phyloP scores from a whole-genome alignment of 2,113 vertebrate genomes.

The Neotoma lepida region DNA sequence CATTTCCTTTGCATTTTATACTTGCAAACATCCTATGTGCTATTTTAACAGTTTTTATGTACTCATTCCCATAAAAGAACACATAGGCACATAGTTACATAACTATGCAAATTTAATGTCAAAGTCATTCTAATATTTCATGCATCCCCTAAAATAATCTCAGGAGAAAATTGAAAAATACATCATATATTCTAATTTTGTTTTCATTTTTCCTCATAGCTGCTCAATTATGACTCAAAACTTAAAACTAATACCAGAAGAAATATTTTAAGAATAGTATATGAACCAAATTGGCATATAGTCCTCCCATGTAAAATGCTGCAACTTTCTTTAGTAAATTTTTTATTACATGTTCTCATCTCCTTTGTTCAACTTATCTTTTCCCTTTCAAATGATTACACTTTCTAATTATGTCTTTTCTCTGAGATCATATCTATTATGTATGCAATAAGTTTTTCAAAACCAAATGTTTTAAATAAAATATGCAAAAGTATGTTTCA shows the following conservation, averaged over 20 bases:
- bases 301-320: conserved; percentile 33
- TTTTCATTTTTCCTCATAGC: neutral
- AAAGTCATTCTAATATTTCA: neutral
- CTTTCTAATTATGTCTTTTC: conserved; percentile 29
- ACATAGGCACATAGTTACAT: neutral
- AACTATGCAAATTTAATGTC: neutral
- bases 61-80: neutral
- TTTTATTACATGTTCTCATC: conserved; percentile 56
- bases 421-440: conserved; percentile 2
- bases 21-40: neutral
- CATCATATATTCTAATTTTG: neutral
- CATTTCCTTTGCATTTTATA: neutral
- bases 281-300: neutral
- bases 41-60: neutral
- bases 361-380: conserved; percentile 43
- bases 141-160: neutral
- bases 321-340: conserved; percentile 53
- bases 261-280: neutral
- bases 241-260: neutral
- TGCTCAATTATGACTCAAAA: neutral
- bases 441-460: neutral
- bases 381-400: conserved; percentile 43
- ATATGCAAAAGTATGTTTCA: neutral
- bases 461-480: neutral
- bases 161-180: neutral